Conservation (phyloP, 2,797 vertebrate genomes). For the Phalloptychus januarius region DNA sequence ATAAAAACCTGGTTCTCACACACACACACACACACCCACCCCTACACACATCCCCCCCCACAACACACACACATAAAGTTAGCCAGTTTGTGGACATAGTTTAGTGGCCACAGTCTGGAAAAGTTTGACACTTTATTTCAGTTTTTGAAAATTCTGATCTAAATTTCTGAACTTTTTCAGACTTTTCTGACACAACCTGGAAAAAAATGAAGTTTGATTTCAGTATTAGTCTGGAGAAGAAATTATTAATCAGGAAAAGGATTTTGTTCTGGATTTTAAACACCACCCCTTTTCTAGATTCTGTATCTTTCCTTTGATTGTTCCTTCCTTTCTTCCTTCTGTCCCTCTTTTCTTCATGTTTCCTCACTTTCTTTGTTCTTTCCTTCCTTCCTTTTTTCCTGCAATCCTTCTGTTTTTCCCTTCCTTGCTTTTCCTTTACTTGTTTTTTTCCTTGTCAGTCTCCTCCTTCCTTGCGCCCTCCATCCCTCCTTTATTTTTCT, state of each 20-base stretch:
- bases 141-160: not conserved
- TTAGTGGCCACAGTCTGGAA: not conserved
- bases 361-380: not conserved
- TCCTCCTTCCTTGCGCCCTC: not conserved
- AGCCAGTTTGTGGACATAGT: too few relatives aligned
- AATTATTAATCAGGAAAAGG: not conserved
- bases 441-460: not conserved
- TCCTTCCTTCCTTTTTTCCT: not conserved
- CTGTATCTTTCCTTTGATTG: not conserved
- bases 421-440: not conserved
- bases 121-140: not conserved
- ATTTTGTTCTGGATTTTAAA: not conserved
- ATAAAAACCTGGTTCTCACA: too few relatives aligned
- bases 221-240: not conserved
- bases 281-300: not conserved
- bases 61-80: too few relatives aligned
- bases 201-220: not conserved
- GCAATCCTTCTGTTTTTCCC: not conserved
- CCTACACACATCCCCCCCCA: too few relatives aligned
- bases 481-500: not conserved
- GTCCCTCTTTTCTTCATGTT: too few relatives aligned
- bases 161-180: not conserved
- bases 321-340: not conserved
- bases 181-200: not conserved
- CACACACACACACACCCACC: not conserved